These are phyloP conservation scores for Neria commutata DNA, from an alignment of 2,888 invertebrate species.

Conservation along the genomic window DNA sequence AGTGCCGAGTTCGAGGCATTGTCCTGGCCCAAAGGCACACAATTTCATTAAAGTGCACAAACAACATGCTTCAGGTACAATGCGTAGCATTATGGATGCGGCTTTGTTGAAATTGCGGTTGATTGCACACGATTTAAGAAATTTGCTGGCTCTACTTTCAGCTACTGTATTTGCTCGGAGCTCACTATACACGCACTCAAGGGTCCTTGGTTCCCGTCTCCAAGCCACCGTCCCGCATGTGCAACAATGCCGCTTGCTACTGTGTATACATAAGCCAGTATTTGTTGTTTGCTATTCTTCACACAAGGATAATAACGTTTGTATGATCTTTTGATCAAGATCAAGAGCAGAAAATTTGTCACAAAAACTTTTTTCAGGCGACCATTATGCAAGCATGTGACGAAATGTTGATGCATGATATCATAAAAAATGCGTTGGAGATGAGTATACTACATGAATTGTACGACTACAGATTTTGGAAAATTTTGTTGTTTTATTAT, in stretches of 20 bases:
- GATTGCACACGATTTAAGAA: conserved; percentile 51
- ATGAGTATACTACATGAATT: no score
- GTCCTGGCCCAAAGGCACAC: conserved; percentile 36
- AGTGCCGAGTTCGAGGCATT: conserved; percentile 33
- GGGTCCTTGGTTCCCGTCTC: no score
- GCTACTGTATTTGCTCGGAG: not conserved
- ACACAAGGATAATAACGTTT: conserved; percentile 4
- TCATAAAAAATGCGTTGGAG: not conserved
- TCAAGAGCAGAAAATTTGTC: conserved; percentile 1
- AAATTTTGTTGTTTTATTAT: no score
- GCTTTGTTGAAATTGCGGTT: conserved; percentile 49
- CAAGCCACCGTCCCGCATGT: no score
- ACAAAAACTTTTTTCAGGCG: not conserved
- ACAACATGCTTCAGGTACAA: conserved; percentile 35
- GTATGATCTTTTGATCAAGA: not conserved
- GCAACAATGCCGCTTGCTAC: not conserved
- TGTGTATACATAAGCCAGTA: no score
- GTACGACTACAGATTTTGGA: no score
- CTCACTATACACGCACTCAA: no score
- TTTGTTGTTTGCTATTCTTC: not conserved
- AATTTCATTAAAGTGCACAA: conserved; percentile 51
- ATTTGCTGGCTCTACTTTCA: conserved; percentile 3
- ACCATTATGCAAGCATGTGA: no score
- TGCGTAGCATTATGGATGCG: conserved; percentile 10
- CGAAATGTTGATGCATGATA: not conserved